Conservation (phyloP, 2,797 vertebrate species). For the Chaenodraco wilsoni region DNA sequence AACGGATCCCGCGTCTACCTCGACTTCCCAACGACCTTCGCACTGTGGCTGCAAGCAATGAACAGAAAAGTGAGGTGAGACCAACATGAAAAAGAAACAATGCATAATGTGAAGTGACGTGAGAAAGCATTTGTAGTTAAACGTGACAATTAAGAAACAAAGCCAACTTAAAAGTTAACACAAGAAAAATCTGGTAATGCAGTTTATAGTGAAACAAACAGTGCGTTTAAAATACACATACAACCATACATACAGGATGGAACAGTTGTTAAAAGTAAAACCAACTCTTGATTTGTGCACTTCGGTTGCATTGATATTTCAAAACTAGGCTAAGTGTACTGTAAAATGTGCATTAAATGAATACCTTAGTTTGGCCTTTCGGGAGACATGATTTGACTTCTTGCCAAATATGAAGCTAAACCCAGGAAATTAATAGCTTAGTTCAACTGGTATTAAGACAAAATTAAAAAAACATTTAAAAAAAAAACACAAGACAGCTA, state of each 20-base stretch:
- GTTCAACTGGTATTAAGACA: background rate
- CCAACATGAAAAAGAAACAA: slow-evolving; percentile 72
- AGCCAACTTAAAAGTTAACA: slow-evolving; percentile 30
- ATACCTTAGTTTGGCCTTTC: background rate
- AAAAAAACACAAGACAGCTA: background rate
- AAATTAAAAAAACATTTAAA: background rate
- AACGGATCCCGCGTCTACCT: slow-evolving; percentile 92
- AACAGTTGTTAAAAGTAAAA: slow-evolving; percentile 33
- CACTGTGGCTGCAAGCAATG: slow-evolving; percentile 92
- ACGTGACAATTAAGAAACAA: slow-evolving; percentile 48
- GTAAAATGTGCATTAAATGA: background rate
- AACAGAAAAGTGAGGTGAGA: slow-evolving; percentile 90
- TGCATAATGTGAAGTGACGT: slow-evolving; percentile 69
- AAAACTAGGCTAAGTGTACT: background rate
- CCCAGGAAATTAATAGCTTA: background rate
- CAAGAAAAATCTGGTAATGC: slow-evolving; percentile 34
- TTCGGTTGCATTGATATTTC: background rate
- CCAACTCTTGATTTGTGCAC: slow-evolving; percentile 36
- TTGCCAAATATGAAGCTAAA: background rate
- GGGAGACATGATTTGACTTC: background rate
- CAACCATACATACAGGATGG: slow-evolving; percentile 13
- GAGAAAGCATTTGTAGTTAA: slow-evolving; percentile 53
- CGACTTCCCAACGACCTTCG: slow-evolving; percentile 94
- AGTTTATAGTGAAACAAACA: slow-evolving; percentile 45
- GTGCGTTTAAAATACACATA: slow-evolving; percentile 19